phyloP scores from a whole-genome alignment of 30 jellyfish, hydroid and myxozoan species.

The Clytia hemisphaerica region DNA sequence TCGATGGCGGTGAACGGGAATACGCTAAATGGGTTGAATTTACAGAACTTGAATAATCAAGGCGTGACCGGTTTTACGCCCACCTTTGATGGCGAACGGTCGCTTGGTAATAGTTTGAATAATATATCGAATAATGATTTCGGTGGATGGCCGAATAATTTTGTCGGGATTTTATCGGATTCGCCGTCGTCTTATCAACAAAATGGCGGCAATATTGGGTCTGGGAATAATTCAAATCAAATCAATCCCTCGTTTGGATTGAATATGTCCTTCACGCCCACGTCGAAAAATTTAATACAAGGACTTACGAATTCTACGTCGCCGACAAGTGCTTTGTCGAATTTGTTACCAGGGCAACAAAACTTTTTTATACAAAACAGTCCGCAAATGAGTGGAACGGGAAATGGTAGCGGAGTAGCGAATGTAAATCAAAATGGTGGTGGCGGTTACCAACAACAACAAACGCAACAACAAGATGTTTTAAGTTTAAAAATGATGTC shows the following conservation, averaged over 20 bases:
- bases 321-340: constrained; percentile 80
- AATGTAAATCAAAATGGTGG: no score
- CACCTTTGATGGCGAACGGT: constrained; percentile 77
- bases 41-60: constrained; percentile 71
- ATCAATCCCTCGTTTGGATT: constrained; percentile 45
- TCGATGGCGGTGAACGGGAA: constrained; percentile 80
- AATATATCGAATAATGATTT: constrained; percentile 60
- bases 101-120: constrained; percentile 40
- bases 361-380: constrained; percentile 76
- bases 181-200: constrained; percentile 71
- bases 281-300: constrained; percentile 55
- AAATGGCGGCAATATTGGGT: constrained; percentile 66
- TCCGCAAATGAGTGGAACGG: no score
- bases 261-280: constrained; percentile 81
- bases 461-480: no score
- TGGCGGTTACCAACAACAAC: no score
- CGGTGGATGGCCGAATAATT: constrained; percentile 83
- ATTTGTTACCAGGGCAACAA: constrained; percentile 81
- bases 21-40: constrained; percentile 35
- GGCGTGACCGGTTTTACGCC: constrained; percentile 83
- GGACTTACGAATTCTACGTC: constrained; percentile 81
- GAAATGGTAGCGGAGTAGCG: no score
- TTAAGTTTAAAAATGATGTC: no score
- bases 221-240: constrained; percentile 44
- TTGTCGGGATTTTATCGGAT: constrained; percentile 81